phyloP scores from a whole-genome alignment of 1,140 invertebrate genomes.

The Phymorhynchus buccinoides region DNA sequence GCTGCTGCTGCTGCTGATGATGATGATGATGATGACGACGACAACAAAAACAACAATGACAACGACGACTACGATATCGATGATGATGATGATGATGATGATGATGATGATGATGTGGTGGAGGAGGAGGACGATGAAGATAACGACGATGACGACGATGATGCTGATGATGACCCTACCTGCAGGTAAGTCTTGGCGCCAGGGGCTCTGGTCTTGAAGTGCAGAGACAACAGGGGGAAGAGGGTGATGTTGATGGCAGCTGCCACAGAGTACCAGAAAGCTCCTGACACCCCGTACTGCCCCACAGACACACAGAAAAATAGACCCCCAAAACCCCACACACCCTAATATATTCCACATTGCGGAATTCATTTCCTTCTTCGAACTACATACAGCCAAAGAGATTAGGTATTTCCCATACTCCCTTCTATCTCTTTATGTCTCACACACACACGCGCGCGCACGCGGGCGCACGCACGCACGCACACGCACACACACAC shows the following conservation, averaged over 20 bases:
- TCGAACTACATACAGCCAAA: too few relatives aligned
- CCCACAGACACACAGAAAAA: slow-evolving; percentile 23
- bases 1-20: too few relatives aligned
- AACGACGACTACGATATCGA: not conserved
- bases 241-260: slow-evolving; percentile 70
- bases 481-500: not conserved
- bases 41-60: not conserved
- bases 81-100: not conserved
- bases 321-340: too few relatives aligned
- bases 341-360: too few relatives aligned
- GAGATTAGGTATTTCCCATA: too few relatives aligned
- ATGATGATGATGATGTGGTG: not conserved
- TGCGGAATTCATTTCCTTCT: too few relatives aligned
- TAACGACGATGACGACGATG: not conserved
- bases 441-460: slow-evolving; percentile 8
- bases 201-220: slow-evolving; percentile 69
- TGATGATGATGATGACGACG: too few relatives aligned
- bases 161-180: too few relatives aligned
- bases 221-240: slow-evolving; percentile 66
- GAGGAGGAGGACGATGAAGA: not conserved
- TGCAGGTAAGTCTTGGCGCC: slow-evolving; percentile 72
- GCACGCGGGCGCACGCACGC: too few relatives aligned
- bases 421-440: too few relatives aligned
- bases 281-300: slow-evolving; percentile 69
- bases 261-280: slow-evolving; percentile 72